These are phyloP conservation scores for Gobiocypris rarus DNA, from an alignment of 2,113 vertebrate species.

Conservation along the genomic window DNA sequence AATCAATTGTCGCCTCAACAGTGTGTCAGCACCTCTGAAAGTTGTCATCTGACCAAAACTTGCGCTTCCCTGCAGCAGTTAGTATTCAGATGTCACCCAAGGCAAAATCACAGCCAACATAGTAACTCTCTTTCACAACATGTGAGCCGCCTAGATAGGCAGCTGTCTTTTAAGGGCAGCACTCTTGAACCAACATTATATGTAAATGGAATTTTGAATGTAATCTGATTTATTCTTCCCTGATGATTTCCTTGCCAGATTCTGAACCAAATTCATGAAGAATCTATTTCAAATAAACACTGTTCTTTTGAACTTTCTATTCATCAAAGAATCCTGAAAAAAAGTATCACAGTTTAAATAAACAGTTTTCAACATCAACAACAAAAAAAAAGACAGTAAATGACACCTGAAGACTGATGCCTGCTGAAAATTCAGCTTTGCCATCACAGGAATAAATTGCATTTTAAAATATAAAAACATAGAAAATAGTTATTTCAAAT, in stretches of 20 bases:
- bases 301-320: background rate
- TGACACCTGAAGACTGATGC: background rate
- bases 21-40: constrained; percentile 43
- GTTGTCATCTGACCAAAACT: constrained; percentile 8
- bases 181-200: too few relatives aligned
- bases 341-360: background rate
- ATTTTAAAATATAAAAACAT: background rate
- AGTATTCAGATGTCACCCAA: constrained; percentile 22
- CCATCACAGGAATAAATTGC: background rate
- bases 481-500: background rate
- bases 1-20: constrained; percentile 52
- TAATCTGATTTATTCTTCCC: background rate
- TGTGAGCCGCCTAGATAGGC: background rate
- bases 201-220: background rate
- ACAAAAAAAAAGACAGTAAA: background rate
- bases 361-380: background rate
- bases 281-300: background rate
- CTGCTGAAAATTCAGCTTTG: background rate
- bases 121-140: background rate
- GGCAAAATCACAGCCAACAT: constrained; percentile 10
- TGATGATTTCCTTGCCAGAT: background rate
- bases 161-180: background rate
- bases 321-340: background rate
- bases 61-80: constrained; percentile 3
- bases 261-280: background rate